phyloP scores from a whole-genome alignment of 2,113 vertebrate species.

The Dryoscopus gambensis region DNA sequence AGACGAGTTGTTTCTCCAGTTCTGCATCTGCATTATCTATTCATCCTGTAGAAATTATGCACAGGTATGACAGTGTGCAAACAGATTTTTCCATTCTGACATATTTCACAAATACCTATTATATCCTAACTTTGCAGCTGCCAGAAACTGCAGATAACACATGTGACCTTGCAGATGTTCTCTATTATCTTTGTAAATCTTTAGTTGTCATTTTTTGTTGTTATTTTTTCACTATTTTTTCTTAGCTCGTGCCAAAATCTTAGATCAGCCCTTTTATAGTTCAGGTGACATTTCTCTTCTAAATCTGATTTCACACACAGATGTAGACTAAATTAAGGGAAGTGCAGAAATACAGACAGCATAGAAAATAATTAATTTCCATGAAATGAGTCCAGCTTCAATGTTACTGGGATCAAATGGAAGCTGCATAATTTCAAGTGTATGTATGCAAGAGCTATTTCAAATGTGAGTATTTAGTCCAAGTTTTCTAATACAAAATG shows the following conservation, averaged over 20 bases:
- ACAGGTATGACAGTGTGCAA: neutral
- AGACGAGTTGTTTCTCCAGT: neutral
- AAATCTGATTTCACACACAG: neutral
- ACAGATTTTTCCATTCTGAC: neutral
- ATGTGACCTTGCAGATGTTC: neutral
- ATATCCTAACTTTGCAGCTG: neutral
- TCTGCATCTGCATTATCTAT: neutral
- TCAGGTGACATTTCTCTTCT: neutral
- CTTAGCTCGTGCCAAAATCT: neutral
- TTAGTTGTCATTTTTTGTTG: neutral
- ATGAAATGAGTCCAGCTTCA: neutral
- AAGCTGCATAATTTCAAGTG: neutral
- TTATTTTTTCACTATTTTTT: neutral
- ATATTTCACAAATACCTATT: neutral
- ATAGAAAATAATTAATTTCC: neutral
- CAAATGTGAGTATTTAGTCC: neutral
- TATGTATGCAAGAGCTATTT: neutral
- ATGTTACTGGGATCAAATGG: neutral
- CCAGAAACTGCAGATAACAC: neutral
- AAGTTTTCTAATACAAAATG: neutral
- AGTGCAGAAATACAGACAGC: neutral
- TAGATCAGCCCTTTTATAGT: neutral
- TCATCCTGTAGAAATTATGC: neutral
- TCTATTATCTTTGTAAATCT: neutral
- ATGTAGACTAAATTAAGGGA: neutral